phyloP scores from a whole-genome alignment of 1,140 invertebrate genomes.

The Trialeurodes vaporariorum region DNA sequence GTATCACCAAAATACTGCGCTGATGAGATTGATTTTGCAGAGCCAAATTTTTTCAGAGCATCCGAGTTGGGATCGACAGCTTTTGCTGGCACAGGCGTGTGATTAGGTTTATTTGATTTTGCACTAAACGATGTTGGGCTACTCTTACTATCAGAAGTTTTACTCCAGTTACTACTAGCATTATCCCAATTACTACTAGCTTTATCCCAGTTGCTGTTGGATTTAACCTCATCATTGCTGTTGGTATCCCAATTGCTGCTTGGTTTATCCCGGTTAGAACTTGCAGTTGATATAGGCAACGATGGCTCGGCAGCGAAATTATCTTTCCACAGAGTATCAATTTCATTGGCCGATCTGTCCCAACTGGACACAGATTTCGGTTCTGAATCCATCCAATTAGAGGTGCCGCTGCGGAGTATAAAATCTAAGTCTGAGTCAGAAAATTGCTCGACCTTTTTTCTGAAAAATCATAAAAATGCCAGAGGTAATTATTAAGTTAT shows the following conservation, averaged over 20 bases:
- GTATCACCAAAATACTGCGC: conserved; percentile 82
- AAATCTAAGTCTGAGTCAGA: background rate
- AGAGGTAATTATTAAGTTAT: too few relatives aligned
- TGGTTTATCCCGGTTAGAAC: background rate
- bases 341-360: conserved; percentile 2
- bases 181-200: conserved; percentile 8
- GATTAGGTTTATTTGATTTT: background rate
- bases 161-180: background rate
- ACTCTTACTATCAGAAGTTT: background rate
- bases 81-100: background rate
- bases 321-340: background rate
- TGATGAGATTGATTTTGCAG: conserved; percentile 94
- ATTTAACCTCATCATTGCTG: conserved; percentile 9
- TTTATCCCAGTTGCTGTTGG: background rate
- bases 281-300: background rate
- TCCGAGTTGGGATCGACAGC: conserved; percentile 36
- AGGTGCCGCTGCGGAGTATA: background rate
- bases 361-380: background rate
- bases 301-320: background rate
- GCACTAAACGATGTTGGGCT: background rate
- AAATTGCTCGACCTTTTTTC: background rate
- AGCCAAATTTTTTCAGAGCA: conserved; percentile 89
- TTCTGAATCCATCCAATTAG: background rate
- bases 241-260: background rate
- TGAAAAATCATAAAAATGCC: too few relatives aligned